A percentile compares a stretch with the other conserved stretches of the same genome.
These are phyloP conservation scores for Phrynosoma blainvillii DNA, from an alignment of 2,113 vertebrate species.

Conservation along the genomic window DNA sequence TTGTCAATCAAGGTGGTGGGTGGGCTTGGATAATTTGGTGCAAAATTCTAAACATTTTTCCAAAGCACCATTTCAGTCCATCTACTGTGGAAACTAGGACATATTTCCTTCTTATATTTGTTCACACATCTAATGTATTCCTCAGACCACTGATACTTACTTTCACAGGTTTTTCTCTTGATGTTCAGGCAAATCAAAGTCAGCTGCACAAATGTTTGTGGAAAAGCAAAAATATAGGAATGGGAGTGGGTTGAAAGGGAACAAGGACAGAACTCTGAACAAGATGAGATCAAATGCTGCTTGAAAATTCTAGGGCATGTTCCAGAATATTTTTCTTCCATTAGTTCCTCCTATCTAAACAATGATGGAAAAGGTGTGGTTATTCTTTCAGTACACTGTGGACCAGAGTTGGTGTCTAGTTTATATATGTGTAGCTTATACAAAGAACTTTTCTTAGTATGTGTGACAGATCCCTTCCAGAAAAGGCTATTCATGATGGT, in stretches of 20 bases:
- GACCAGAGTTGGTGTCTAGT: background rate
- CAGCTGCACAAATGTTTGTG: background rate
- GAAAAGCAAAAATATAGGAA: background rate
- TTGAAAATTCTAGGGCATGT: constrained; percentile 16
- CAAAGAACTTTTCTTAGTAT: constrained; percentile 9
- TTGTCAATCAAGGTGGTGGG: background rate
- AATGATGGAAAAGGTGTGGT: background rate
- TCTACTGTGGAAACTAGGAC: background rate
- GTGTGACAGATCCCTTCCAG: constrained; percentile 6
- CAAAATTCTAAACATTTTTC: background rate
- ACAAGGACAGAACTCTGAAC: background rate
- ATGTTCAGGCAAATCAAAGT: constrained; percentile 5
- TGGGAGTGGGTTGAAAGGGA: background rate
- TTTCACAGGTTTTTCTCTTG: background rate
- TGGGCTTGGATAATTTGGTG: background rate
- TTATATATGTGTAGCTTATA: background rate
- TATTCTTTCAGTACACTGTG: background rate
- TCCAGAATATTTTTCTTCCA: background rate
- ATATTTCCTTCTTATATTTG: constrained; percentile 3
- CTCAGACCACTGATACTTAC: background rate
- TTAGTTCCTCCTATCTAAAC: constrained; percentile 4
- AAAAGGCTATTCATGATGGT: background rate
- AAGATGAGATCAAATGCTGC: background rate
- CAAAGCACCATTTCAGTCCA: background rate
- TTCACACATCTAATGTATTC: constrained; percentile 22